These are phyloP conservation scores for Thamnaconus septentrionalis DNA, from an alignment of 2,113 vertebrate species.

Conservation along the genomic window DNA sequence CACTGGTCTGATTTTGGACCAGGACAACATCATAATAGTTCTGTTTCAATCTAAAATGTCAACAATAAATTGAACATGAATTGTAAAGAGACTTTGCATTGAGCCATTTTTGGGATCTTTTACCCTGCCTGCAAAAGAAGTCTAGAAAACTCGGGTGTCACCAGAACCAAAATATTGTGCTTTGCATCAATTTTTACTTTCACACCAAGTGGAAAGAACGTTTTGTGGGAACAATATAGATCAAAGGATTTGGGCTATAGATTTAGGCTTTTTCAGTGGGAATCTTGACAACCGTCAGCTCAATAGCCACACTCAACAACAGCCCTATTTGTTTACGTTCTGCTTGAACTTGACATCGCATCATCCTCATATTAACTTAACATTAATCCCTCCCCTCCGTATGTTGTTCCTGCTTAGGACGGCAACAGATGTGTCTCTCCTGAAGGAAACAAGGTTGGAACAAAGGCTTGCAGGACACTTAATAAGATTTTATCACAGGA, in stretches of 20 bases:
- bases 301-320: too few relatives aligned
- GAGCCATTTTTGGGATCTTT: background rate
- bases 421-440: conserved; percentile 37
- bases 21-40: background rate
- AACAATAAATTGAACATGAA: background rate
- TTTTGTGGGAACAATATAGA: too few relatives aligned
- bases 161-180: too few relatives aligned
- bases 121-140: background rate
- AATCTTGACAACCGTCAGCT: too few relatives aligned
- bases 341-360: too few relatives aligned
- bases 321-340: too few relatives aligned
- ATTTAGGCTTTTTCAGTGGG: too few relatives aligned
- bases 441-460: conserved; percentile 23
- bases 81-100: background rate
- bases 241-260: too few relatives aligned
- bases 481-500: conserved; percentile 44
- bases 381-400: conserved; percentile 13
- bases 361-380: too few relatives aligned
- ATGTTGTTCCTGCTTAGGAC: conserved; percentile 9
- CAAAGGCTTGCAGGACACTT: conserved; percentile 28
- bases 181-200: too few relatives aligned
- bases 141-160: background rate
- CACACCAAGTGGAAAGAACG: too few relatives aligned
- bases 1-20: background rate
- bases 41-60: background rate